Conservation (phyloP, 2,888 invertebrate species). For the Morpho helenor region DNA sequence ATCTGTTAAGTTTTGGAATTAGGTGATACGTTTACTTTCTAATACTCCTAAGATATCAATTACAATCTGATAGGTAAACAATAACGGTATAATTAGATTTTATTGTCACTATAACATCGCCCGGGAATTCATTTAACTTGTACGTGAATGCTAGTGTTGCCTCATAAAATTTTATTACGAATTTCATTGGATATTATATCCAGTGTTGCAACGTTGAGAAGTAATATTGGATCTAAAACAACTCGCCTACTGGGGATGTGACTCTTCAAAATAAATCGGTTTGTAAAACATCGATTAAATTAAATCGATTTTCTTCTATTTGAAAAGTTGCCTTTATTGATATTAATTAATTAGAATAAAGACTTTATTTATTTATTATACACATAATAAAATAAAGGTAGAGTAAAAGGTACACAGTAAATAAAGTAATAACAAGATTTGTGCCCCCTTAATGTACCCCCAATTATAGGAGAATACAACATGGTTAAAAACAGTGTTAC, state of each 20-base stretch:
- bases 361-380: no score
- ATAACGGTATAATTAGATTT: constrained; percentile 7
- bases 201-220: constrained; percentile 24
- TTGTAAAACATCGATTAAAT: no score
- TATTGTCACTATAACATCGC: constrained; percentile 9
- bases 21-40: constrained; percentile 2
- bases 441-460: no score
- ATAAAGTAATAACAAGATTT: no score
- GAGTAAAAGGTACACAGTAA: no score
- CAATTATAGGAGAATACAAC: no score
- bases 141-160: constrained; percentile 27
- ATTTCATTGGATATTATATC: constrained; percentile 27
- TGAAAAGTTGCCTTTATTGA: no score
- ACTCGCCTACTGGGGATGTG: constrained; percentile 1
- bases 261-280: no score
- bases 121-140: constrained; percentile 13
- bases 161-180: constrained; percentile 31
- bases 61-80: constrained; percentile 6
- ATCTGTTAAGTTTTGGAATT: neutral
- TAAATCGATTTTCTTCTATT: no score
- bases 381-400: no score
- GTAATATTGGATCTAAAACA: constrained; percentile 22
- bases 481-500: no score
- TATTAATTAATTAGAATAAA: no score
- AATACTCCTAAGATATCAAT: constrained; percentile 7